Base-by-base conservation (phyloP, 2,888 invertebrate species). In the Phaedon cochleariae region DNA sequence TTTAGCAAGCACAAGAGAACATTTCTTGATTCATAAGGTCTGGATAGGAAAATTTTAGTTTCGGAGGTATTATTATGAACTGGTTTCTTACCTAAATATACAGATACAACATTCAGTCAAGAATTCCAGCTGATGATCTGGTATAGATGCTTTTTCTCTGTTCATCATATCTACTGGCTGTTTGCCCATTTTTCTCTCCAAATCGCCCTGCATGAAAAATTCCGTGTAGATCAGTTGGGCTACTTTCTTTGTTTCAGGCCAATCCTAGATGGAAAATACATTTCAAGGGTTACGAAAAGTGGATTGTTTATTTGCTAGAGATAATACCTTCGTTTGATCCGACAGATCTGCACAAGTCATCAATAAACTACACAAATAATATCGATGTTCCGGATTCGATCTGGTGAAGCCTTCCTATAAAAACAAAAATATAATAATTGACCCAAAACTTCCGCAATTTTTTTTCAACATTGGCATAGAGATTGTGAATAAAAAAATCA, bases 301-400 rank as follows among this genome's bases (percentile, higher is more conserved):
- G 22, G 6, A 52, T 15, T 15, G 53, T 20, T 45, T 37, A 51
- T 64, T 41, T 45, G 37, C n/a, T 31, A 20, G 7, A 51, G 45
- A n/a, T 12, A 59, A 85, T 71, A 87, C 87, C 81, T 95, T 95
- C 22, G 93, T 91, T 84, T 95, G 94, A 82, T 96, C 95, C 53
- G 92, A 90, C 26, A 96, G 86, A 83, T 96, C 95, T 10, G 92
- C 91, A 12, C 91, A 90, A n/a, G 93, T 94, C 90, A 96, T 95
- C 65, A 95, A 82, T 67, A 95, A 83, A 59, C 89, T 88, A 58
- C 90, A 86, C 51, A 95, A 82, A 73, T 92, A 86, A 69, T 86
- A 85, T 61, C 85, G 87, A 74, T 91, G 88, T 18, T 86, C 84
- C 0, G 84, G 59, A 52, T 73, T 75, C 17, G 68, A 70, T 59